Conservation (phyloP, 2,888 invertebrate genomes). For the Leptinotarsa peninsularis region DNA sequence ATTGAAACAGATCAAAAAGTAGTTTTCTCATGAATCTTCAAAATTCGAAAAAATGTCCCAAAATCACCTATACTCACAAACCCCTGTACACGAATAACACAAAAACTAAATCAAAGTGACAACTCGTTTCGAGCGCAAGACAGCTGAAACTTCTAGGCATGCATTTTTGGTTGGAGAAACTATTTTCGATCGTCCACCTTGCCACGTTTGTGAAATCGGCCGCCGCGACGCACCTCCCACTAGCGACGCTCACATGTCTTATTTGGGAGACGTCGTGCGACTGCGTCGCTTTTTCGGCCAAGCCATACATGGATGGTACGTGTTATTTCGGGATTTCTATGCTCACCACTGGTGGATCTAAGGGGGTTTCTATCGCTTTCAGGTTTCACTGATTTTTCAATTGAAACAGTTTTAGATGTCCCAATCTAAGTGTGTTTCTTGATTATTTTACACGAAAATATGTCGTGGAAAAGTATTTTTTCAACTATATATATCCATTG, state of each 20-base stretch:
- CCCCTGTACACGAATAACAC: constrained; percentile 17
- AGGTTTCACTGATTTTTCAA: not conserved
- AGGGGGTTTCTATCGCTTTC: constrained; percentile 12
- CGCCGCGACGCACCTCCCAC: constrained; percentile 55
- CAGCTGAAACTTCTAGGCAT: constrained; percentile 41
- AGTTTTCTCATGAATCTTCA: not conserved
- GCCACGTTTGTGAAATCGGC: constrained; percentile 56
- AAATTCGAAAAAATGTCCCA: not conserved
- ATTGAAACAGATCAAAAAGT: not conserved
- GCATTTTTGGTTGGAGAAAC: constrained; percentile 57
- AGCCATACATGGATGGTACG: constrained; percentile 66
- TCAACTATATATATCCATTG: too few species aligned
- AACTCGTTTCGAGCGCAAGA: constrained; percentile 25
- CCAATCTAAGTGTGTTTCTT: not conserved
- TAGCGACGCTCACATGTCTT: constrained; percentile 58
- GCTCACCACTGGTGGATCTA: constrained; percentile 44
- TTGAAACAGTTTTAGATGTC: too few species aligned
- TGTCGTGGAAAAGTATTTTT: not conserved
- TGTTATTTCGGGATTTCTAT: constrained; percentile 60
- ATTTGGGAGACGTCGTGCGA: constrained; percentile 65
- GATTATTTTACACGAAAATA: not conserved
- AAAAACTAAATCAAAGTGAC: constrained; percentile 15
- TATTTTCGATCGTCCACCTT: constrained; percentile 58
- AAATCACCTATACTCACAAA: constrained; percentile 1
- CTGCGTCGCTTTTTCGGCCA: constrained; percentile 64